Evolutionary conservation across 2,888 invertebrate species (phyloP), one percentile per base, ranked within the genome.

Genomic region (Diarsia dahlii): DNA sequence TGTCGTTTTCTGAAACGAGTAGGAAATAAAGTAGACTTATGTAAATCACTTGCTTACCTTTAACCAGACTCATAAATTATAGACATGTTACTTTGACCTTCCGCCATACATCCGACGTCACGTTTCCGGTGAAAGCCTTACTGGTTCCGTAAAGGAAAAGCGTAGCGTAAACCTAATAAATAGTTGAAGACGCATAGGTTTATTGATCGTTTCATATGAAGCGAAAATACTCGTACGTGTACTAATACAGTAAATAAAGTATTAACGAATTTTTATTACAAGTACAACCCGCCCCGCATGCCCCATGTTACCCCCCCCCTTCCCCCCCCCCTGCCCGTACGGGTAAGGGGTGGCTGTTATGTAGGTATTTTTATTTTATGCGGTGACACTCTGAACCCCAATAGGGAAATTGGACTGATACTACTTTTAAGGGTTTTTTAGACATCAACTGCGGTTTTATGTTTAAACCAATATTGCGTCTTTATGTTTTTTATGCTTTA

Each of bases 371-470:
- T 96, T 95, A 95, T 95, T 95, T 95, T 95, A 95, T 93, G 93
- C 94, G 92, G 93, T 95, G 94, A 95, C 95, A 95, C 94, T 92
- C 93, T 91, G 92, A 93, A 93, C 93, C 86, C 93, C 94, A 94
- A 94, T 95, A 95, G 95, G 95, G 94, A 96, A 96, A 96, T 96
- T 96, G 96, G 95, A 95, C 95, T 95, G 95, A 94, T 95, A 95
- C 94, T 95, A 95, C 93, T 95, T 96, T 95, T 95, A 94, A 95
- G 93, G 93, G 93, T 92, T 94, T 95, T 95, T 96, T 93, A 93
- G 95, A 93, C 93, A 94, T 93, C 94, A 94, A 94, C 93, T 90
- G 92, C 91, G 84, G 91, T 92, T 95, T 95, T 95, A 95, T 93
- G 92, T 90, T 89, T 92, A 87, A 90, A 91, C 92, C 95, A 94